Evolutionary conservation across 2,113 vertebrate genomes (phyloP).

Genomic region (Upupa epops): DNA sequence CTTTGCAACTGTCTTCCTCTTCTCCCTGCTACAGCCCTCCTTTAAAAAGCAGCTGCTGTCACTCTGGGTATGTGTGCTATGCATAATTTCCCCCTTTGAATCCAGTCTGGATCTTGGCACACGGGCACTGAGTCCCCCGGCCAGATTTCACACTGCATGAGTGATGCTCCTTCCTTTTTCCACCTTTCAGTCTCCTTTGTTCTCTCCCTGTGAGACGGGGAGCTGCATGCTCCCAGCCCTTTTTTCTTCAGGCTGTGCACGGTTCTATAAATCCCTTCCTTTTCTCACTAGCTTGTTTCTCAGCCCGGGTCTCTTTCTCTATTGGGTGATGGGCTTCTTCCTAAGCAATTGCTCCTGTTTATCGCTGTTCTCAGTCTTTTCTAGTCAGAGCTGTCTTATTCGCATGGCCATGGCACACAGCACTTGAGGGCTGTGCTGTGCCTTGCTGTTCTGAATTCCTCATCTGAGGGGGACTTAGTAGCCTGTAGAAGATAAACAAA

Average conservation of each 20-base stretch:
- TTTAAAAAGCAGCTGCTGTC: neutral
- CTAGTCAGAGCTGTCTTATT: neutral
- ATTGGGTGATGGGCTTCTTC: neutral
- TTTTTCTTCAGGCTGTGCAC: neutral
- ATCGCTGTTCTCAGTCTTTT: neutral
- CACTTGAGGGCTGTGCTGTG: neutral
- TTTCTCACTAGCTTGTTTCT: neutral
- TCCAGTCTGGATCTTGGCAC: neutral
- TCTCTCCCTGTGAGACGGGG: neutral
- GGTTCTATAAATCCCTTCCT: neutral
- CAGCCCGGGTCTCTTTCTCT: neutral
- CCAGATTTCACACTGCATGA: neutral
- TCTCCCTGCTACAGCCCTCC: neutral
- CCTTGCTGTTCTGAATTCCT: neutral
- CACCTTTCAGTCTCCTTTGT: neutral
- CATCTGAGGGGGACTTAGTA: neutral
- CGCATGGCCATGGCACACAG: neutral
- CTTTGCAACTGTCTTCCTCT: neutral
- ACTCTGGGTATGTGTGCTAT: neutral
- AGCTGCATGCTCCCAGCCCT: neutral
- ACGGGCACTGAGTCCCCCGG: neutral
- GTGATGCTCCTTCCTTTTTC: neutral
- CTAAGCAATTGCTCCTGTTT: neutral
- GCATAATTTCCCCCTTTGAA: neutral
- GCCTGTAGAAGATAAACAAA: constrained; percentile 24